phyloP scores from a whole-genome alignment of 2,797 vertebrate species.

The Cuculus canorus region DNA sequence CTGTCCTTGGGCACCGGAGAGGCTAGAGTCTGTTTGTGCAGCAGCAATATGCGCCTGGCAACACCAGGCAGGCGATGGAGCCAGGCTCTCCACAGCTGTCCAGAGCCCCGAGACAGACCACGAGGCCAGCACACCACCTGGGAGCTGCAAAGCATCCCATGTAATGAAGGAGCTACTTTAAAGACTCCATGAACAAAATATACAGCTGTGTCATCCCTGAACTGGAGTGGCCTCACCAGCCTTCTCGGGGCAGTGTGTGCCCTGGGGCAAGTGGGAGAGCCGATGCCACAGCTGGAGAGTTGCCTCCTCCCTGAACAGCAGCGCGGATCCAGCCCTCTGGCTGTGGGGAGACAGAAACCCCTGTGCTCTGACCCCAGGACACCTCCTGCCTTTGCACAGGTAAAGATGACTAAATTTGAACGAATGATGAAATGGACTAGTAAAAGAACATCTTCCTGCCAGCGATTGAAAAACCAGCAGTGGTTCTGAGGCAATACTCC shows the following conservation, averaged over 20 bases:
- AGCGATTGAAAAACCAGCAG: too few relatives aligned
- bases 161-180: conserved; percentile 89
- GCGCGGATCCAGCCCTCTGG: fast-evolving
- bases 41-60: conserved; percentile 68
- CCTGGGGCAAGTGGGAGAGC: neutral
- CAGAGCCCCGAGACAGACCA: neutral
- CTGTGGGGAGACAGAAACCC: too few relatives aligned
- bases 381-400: too few relatives aligned
- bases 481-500: too few relatives aligned
- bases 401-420: too few relatives aligned
- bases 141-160: conserved; percentile 56
- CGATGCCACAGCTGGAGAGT: neutral
- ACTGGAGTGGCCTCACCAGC: fast-evolving
- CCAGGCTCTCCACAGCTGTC: conserved; percentile 39
- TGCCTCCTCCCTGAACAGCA: neutral
- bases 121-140: conserved; percentile 38
- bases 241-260: fast-evolving
- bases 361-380: too few relatives aligned
- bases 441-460: too few relatives aligned
- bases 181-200: conserved; percentile 67
- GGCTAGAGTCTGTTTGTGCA: neutral
- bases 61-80: conserved; percentile 75
- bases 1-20: conserved; percentile 11
- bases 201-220: fast-evolving
- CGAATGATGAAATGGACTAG: too few relatives aligned